A percentile compares a stretch with the other conserved stretches of the same genome.
phyloP scores from a whole-genome alignment of 2,113 vertebrate species.

The Lamprologus callipterus region DNA sequence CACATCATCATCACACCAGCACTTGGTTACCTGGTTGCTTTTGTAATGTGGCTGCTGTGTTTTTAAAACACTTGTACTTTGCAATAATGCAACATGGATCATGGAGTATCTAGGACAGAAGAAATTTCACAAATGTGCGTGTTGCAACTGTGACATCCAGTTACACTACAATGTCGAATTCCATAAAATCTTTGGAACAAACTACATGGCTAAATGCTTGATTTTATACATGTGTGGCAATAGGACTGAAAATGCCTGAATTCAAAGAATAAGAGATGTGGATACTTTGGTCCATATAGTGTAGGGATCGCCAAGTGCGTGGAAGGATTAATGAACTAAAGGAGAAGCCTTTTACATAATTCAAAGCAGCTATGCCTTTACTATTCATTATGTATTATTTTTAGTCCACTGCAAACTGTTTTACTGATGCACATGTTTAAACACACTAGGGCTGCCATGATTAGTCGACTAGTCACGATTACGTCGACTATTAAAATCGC shows the following conservation, averaged over 20 bases:
- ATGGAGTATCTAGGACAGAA: neutral
- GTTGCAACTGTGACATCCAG: neutral
- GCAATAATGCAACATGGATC: neutral
- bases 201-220: neutral
- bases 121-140: neutral
- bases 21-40: neutral
- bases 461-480: neutral
- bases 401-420: neutral
- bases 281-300: neutral
- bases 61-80: neutral
- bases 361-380: neutral
- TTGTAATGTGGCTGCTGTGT: neutral
- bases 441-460: neutral
- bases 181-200: neutral
- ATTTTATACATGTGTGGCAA: neutral
- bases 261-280: neutral
- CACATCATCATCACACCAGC: neutral
- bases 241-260: neutral
- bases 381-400: neutral
- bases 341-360: neutral
- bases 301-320: neutral
- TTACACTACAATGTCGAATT: neutral
- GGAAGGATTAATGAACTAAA: neutral
- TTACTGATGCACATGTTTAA: neutral
- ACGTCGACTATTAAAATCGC: neutral